phyloP scores from a whole-genome alignment of 1,140 invertebrate species.

The Drosophila novamexicana region DNA sequence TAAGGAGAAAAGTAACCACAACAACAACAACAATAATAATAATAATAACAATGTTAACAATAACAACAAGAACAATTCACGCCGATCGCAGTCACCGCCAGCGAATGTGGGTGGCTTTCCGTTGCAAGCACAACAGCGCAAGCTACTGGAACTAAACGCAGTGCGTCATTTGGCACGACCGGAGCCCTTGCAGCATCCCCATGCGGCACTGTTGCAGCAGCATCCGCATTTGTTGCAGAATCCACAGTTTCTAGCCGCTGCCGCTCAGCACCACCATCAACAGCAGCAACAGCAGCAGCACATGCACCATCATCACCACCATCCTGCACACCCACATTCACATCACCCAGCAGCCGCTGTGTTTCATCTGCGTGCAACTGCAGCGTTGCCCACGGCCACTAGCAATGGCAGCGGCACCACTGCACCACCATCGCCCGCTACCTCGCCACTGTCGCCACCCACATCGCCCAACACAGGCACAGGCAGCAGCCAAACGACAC shows the following conservation, averaged over 20 bases:
- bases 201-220: slow-evolving; percentile 76
- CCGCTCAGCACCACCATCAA: slow-evolving; percentile 72
- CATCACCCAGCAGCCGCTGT: slow-evolving; percentile 48
- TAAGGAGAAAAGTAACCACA: slow-evolving; percentile 57
- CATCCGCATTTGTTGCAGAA: slow-evolving; percentile 80
- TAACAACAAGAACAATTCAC: slow-evolving; percentile 37
- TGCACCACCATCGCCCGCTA: slow-evolving; percentile 71
- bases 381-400: slow-evolving; percentile 16
- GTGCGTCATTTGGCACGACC: slow-evolving; percentile 71
- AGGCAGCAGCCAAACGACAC: slow-evolving; percentile 35
- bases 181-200: slow-evolving; percentile 79
- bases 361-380: slow-evolving; percentile 65
- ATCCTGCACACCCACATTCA: slow-evolving; percentile 41
- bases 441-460: slow-evolving; percentile 77
- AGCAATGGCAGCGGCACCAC: slow-evolving; percentile 36
- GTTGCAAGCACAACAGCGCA: slow-evolving; percentile 64
- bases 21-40: slow-evolving; percentile 54
- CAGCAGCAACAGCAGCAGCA: slow-evolving; percentile 62
- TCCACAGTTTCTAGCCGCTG: slow-evolving; percentile 75
- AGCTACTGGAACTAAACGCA: slow-evolving; percentile 62
- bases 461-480: slow-evolving; percentile 56
- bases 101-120: slow-evolving; percentile 33
- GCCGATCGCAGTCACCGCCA: slow-evolving; percentile 57
- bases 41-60: slow-evolving; percentile 50
- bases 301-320: slow-evolving; percentile 48